A percentile compares a stretch with the other conserved stretches of the same genome.
Conservation (phyloP, 2,113 vertebrate species). For the Scolopax mira region DNA sequence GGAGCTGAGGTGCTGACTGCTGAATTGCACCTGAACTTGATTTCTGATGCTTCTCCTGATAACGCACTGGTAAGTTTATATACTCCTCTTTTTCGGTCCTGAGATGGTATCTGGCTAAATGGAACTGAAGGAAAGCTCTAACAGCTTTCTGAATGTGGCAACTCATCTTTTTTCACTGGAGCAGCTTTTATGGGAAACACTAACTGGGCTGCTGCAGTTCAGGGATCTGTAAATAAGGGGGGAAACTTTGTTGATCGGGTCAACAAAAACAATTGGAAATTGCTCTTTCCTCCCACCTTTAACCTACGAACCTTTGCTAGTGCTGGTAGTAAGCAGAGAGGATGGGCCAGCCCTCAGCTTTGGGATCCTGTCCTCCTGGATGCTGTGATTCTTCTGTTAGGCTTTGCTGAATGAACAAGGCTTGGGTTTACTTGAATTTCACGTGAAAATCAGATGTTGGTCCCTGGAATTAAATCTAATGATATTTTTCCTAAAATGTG, state of each 20-base stretch:
- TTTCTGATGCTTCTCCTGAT: background rate
- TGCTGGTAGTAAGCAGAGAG: background rate
- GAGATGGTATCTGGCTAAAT: background rate
- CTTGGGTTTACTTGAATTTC: background rate
- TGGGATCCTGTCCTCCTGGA: background rate
- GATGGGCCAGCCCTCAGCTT: background rate
- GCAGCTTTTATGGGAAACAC: background rate
- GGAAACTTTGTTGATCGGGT: background rate
- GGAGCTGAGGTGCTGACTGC: conserved; percentile 1
- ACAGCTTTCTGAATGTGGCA: background rate
- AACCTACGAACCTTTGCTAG: background rate
- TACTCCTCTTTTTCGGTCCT: conserved; percentile 8
- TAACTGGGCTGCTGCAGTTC: background rate
- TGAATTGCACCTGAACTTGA: background rate
- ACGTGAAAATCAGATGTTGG: background rate
- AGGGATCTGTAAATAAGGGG: background rate
- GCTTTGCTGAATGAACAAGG: background rate
- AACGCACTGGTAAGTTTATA: conserved; percentile 60
- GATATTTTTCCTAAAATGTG: background rate
- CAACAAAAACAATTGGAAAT: background rate
- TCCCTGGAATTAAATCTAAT: background rate
- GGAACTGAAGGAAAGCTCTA: background rate
- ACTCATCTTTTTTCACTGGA: background rate
- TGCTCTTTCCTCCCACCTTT: background rate
- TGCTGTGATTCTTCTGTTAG: background rate